A percentile compares a stretch with the other conserved stretches of the same genome.
Evolutionary conservation across 2,113 vertebrate species (phyloP).

Genomic region (Chrysochloris asiatica): DNA sequence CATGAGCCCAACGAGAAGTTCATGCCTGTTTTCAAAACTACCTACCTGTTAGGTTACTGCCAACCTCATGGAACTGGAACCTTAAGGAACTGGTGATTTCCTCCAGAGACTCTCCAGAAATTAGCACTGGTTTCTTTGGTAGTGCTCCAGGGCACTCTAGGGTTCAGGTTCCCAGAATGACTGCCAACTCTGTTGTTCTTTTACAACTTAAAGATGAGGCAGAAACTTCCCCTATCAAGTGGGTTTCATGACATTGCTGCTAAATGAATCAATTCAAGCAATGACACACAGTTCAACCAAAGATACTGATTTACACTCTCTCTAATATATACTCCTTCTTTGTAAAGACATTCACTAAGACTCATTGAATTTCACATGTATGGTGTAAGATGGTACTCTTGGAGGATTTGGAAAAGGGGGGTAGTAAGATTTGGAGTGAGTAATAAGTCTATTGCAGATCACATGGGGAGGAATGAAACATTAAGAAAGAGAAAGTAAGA

Average conservation of each 20-base stretch:
- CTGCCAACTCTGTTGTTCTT: conserved; percentile 72
- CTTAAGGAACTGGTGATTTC: background rate
- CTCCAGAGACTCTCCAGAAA: background rate
- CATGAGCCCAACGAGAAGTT: conserved; percentile 43
- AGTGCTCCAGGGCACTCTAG: background rate
- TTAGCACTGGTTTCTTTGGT: conserved; percentile 73
- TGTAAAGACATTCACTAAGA: background rate
- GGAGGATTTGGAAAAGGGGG: background rate
- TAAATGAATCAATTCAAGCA: background rate
- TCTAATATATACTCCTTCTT: background rate
- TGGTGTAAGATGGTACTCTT: background rate
- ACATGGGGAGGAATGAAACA: background rate
- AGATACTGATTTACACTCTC: background rate
- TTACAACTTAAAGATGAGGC: conserved; percentile 5
- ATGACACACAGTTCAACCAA: conserved; percentile 27
- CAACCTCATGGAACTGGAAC: background rate
- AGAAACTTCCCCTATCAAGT: background rate
- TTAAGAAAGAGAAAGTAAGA: background rate
- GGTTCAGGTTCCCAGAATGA: conserved; percentile 46
- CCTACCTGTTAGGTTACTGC: background rate
- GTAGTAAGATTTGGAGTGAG: background rate
- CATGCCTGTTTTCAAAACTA: conserved; percentile 76
- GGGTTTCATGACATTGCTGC: background rate
- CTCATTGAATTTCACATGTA: background rate
- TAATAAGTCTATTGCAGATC: background rate